A percentile compares a stretch with the other conserved stretches of the same genome.
These are phyloP conservation scores for Teinopalpus imperialis DNA, from an alignment of 2,888 invertebrate species.

Conservation along the genomic window DNA sequence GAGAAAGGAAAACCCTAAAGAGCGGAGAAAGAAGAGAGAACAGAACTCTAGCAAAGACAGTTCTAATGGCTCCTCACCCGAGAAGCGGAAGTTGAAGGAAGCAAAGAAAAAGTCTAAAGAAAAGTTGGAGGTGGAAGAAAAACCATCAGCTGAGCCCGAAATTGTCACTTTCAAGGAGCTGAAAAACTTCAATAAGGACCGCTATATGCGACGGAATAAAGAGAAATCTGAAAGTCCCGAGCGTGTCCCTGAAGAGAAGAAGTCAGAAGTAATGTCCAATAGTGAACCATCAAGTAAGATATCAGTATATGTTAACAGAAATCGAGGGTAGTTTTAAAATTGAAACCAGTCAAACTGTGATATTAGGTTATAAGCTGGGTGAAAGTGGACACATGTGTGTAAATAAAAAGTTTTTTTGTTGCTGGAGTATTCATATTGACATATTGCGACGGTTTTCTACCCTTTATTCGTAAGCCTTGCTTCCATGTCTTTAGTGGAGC, in stretches of 20 bases:
- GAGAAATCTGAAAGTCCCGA: slow-evolving; percentile 83
- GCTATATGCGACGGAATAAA: slow-evolving; percentile 85
- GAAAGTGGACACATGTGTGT: slow-evolving; percentile 44
- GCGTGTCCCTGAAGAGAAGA: slow-evolving; percentile 33
- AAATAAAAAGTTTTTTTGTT: slow-evolving; percentile 74
- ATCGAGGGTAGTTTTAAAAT: slow-evolving; percentile 36
- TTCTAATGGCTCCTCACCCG: slow-evolving; percentile 31
- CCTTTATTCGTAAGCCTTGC: slow-evolving; percentile 46
- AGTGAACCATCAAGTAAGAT: slow-evolving; percentile 75
- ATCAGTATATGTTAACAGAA: slow-evolving; percentile 50
- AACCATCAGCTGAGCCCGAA: slow-evolving; percentile 39
- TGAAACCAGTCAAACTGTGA: slow-evolving; percentile 45
- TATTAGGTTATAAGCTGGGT: slow-evolving; percentile 57
- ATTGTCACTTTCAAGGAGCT: slow-evolving; percentile 79
- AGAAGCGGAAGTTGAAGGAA: slow-evolving; percentile 38
- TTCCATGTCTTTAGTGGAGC: too few relatives aligned
- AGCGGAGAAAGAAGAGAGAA: slow-evolving; percentile 39
- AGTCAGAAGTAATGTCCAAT: slow-evolving; percentile 29
- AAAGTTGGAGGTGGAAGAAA: slow-evolving; percentile 35
- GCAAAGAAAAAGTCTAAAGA: slow-evolving; percentile 34
- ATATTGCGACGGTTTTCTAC: slow-evolving; percentile 54
- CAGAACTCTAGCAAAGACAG: slow-evolving; percentile 31
- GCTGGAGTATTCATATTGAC: slow-evolving; percentile 73
- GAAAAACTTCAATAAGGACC: slow-evolving; percentile 80
- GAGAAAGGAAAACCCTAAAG: slow-evolving; percentile 40